Percentiles rank a stretch among this genome's conserved stretches.
These are phyloP conservation scores for Mesoligia furuncula DNA, from an alignment of 2,888 invertebrate species.

Conservation along the genomic window DNA sequence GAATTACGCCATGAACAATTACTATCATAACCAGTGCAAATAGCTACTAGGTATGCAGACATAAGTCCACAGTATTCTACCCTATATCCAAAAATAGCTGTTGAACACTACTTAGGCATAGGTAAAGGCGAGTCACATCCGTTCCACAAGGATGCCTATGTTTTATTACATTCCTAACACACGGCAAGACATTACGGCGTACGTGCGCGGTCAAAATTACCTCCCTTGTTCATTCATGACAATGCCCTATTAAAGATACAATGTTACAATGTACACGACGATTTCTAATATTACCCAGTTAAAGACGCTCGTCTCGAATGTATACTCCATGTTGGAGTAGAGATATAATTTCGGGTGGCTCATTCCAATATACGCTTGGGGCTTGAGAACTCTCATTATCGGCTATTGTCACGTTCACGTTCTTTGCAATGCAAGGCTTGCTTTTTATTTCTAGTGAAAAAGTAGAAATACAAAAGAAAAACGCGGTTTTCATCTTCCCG, in stretches of 20 bases:
- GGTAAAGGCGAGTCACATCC: slow-evolving; percentile 73
- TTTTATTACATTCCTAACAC: slow-evolving; percentile 84
- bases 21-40: background rate
- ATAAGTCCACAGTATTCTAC: slow-evolving; percentile 14
- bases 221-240: slow-evolving; percentile 78
- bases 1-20: slow-evolving; percentile 6
- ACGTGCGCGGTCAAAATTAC: slow-evolving; percentile 81
- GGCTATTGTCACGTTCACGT: slow-evolving; percentile 67
- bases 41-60: background rate
- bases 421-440: slow-evolving; percentile 55
- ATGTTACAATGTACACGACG: slow-evolving; percentile 73
- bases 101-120: slow-evolving; percentile 49
- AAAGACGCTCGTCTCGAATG: slow-evolving; percentile 69
- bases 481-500: slow-evolving; percentile 55
- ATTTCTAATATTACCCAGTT: slow-evolving; percentile 66
- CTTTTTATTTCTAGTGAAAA: slow-evolving; percentile 49
- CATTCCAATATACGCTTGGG: slow-evolving; percentile 77
- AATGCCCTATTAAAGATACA: slow-evolving; percentile 83
- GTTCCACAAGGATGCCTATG: slow-evolving; percentile 77
- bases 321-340: slow-evolving; percentile 66
- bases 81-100: slow-evolving; percentile 50
- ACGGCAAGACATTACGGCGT: slow-evolving; percentile 76
- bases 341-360: slow-evolving; percentile 70
- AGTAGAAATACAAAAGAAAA: slow-evolving; percentile 58
- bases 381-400: slow-evolving; percentile 71